These are phyloP conservation scores for Lepus townsendii DNA, from an alignment of 2,797 vertebrate genomes.

Conservation along the genomic window DNA sequence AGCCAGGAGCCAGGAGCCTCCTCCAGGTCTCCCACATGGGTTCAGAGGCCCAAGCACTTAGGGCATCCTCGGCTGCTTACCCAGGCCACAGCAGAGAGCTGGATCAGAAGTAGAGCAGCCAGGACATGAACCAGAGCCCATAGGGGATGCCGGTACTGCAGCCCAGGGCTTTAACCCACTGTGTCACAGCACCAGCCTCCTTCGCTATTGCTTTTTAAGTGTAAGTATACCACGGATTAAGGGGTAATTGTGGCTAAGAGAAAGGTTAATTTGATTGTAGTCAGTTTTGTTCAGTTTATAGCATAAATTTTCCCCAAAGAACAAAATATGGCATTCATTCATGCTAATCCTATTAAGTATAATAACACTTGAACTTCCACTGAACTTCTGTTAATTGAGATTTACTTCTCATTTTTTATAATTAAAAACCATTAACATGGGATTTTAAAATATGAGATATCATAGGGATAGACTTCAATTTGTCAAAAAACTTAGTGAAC, in stretches of 20 bases:
- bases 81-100: too few relatives aligned
- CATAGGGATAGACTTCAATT: background rate
- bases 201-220: background rate
- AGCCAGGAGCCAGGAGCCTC: too few relatives aligned
- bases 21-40: too few relatives aligned
- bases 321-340: background rate
- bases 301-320: background rate
- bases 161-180: too few relatives aligned
- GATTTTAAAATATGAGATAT: background rate
- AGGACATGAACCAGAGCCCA: too few relatives aligned
- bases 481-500: background rate
- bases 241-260: background rate
- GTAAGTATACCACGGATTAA: background rate
- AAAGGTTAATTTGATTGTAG: background rate
- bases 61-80: too few relatives aligned
- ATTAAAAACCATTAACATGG: background rate
- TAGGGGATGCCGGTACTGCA: too few relatives aligned
- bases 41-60: too few relatives aligned
- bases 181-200: too few relatives aligned
- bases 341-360: background rate
- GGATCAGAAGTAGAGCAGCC: too few relatives aligned
- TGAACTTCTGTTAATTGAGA: background rate
- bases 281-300: background rate
- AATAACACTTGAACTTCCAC: background rate
- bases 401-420: slow-evolving; percentile 30